Percentiles rank a stretch among this genome's conserved stretches.
phyloP scores from a whole-genome alignment of 2,888 invertebrate genomes.

The Machimus rusticus region DNA sequence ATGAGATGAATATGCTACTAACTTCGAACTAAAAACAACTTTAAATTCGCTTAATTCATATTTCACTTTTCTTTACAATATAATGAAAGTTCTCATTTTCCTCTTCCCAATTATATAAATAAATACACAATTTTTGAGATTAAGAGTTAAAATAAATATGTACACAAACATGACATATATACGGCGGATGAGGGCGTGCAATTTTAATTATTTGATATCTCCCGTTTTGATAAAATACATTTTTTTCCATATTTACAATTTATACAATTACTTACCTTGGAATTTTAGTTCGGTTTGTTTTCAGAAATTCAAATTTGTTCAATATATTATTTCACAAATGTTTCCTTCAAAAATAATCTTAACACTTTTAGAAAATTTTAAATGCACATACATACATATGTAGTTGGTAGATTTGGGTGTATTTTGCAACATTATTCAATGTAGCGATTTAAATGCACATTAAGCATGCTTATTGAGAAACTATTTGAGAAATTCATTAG shows the following conservation, averaged over 20 bases:
- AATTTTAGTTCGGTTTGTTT: conserved; percentile 25
- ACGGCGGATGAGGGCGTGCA: conserved; percentile 24
- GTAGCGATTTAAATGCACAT: background rate
- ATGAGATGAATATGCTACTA: background rate
- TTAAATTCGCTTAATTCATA: background rate
- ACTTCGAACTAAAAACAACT: background rate
- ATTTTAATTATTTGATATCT: conserved; percentile 6
- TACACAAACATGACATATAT: conserved; percentile 16
- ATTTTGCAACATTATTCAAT: background rate
- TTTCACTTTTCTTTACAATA: background rate
- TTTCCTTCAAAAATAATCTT: conserved; percentile 33
- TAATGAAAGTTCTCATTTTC: conserved; percentile 27
- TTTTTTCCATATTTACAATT: background rate
- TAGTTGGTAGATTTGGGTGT: background rate
- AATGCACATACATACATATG: no score
- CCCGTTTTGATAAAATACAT: background rate
- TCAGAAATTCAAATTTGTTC: background rate
- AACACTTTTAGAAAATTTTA: background rate
- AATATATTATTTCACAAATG: background rate
- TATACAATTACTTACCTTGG: background rate
- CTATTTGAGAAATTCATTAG: conserved; percentile 6
- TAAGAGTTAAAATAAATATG: background rate
- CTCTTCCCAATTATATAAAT: conserved; percentile 1
- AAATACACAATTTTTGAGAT: background rate
- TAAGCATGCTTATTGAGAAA: conserved; percentile 7